A percentile compares a stretch with the other conserved stretches of the same genome.
phyloP scores from a whole-genome alignment of 1,140 invertebrate genomes.

The Trachymyrmex septentrionalis region DNA sequence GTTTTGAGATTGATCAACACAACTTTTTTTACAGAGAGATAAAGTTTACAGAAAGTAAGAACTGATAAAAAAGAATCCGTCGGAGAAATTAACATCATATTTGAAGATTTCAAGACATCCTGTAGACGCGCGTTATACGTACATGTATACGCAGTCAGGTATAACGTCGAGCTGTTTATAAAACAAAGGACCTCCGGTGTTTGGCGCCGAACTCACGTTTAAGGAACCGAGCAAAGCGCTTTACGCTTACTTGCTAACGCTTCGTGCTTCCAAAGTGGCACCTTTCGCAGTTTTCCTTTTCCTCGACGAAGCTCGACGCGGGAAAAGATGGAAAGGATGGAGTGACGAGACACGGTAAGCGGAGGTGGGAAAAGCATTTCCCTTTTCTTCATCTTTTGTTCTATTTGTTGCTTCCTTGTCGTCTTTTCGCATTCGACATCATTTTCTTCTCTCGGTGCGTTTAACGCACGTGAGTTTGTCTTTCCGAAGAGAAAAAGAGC shows the following conservation, averaged over 20 bases:
- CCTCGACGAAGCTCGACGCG: slow-evolving; percentile 29
- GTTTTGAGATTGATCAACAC: not conserved
- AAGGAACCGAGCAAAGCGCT: slow-evolving; percentile 68
- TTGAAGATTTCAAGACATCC: not conserved
- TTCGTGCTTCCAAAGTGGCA: slow-evolving; percentile 28
- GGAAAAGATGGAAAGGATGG: slow-evolving; percentile 41
- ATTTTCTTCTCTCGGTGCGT: slow-evolving; percentile 34
- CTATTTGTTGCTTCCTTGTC: slow-evolving; percentile 30
- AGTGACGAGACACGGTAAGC: not conserved
- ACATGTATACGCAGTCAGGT: slow-evolving; percentile 45
- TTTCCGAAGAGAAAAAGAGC: not conserved
- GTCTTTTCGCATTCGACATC: slow-evolving; percentile 53
- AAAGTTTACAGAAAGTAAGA: no score
- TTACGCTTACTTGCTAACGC: slow-evolving; percentile 63
- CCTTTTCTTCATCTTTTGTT: slow-evolving; percentile 7
- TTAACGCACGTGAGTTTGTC: slow-evolving; percentile 46
- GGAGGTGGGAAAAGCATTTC: slow-evolving; percentile 42
- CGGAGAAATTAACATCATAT: slow-evolving; percentile 21
- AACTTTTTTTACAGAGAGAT: not conserved
- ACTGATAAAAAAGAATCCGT: slow-evolving; percentile 11
- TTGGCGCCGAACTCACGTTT: slow-evolving; percentile 66
- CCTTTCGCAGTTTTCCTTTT: slow-evolving; percentile 42
- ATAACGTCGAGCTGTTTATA: slow-evolving; percentile 74
- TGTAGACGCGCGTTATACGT: not conserved
- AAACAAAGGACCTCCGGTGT: slow-evolving; percentile 75